Evolutionary conservation across 1,140 invertebrate species (phyloP).

Genomic region (Vanessa tameamea): DNA sequence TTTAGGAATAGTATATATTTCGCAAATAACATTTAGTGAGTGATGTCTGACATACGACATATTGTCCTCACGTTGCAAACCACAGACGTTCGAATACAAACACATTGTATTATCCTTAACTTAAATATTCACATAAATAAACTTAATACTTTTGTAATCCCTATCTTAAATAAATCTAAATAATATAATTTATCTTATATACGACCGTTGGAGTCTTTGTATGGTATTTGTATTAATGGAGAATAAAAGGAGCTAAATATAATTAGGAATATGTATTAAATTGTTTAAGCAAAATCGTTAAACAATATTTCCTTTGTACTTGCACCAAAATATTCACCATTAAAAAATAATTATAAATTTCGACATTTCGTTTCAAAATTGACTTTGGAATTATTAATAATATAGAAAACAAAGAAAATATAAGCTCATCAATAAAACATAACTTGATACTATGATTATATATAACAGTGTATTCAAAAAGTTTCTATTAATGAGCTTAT

Average conservation of each 20-base stretch:
- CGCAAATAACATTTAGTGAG: constrained; percentile 52
- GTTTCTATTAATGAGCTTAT: constrained; percentile 50
- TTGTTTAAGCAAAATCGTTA: background rate
- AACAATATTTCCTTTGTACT: background rate
- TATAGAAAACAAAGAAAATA: constrained; percentile 26
- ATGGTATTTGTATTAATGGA: background rate
- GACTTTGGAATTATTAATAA: constrained; percentile 35
- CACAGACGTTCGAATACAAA: constrained; percentile 53
- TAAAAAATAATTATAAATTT: constrained; percentile 1
- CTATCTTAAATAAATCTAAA: constrained; percentile 48
- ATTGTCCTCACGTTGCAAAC: constrained; percentile 42
- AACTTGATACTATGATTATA: constrained; percentile 34
- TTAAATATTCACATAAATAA: constrained; percentile 68
- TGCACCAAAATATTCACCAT: constrained; percentile 1
- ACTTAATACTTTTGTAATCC: constrained; percentile 58
- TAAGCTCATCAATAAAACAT: constrained; percentile 48
- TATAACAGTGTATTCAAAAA: constrained; percentile 34
- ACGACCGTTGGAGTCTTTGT: constrained; percentile 33
- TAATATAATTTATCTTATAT: constrained; percentile 47
- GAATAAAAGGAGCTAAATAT: background rate
- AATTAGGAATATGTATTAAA: background rate
- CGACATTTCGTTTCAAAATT: constrained; percentile 7
- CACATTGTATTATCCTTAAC: constrained; percentile 41
- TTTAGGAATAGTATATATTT: constrained; percentile 49
- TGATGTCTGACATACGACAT: constrained; percentile 16